phyloP scores from a whole-genome alignment of 1,140 invertebrate genomes.

The Melipona quadrifasciata region DNA sequence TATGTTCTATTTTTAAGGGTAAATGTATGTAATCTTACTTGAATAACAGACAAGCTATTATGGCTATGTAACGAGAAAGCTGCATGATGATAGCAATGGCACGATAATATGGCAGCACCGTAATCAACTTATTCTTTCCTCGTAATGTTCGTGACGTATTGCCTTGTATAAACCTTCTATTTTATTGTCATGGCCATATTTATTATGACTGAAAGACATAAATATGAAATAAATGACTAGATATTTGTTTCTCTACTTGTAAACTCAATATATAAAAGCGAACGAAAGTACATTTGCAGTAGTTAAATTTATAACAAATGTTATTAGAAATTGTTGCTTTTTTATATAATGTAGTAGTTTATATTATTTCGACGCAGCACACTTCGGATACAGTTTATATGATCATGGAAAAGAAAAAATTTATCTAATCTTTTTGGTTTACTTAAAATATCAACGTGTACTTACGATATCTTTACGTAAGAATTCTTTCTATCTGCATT shows the following conservation, averaged over 20 bases:
- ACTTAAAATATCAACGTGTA: background rate
- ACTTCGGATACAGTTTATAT: too few relatives aligned
- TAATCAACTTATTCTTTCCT: background rate
- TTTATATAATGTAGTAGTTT: background rate
- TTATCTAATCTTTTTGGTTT: background rate
- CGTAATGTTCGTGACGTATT: background rate
- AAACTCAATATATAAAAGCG: background rate
- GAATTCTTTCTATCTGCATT: background rate
- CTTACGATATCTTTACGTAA: background rate
- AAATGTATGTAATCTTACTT: background rate
- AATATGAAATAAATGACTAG: background rate
- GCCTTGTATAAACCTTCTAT: background rate
- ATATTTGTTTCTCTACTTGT: background rate
- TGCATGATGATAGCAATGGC: background rate
- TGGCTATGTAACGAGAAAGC: background rate
- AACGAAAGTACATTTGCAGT: too few relatives aligned
- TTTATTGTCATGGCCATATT: background rate
- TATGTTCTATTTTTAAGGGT: background rate
- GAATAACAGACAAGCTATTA: background rate
- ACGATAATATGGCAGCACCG: background rate
- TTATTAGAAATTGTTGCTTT: background rate
- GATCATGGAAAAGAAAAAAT: background rate
- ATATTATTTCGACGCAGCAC: background rate
- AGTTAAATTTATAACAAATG: too few relatives aligned
- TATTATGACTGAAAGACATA: background rate